Percentiles rank a stretch among this genome's conserved stretches.
These are phyloP conservation scores for Antrozous pallidus DNA, from an alignment of 2,797 vertebrate genomes.

Conservation along the genomic window DNA sequence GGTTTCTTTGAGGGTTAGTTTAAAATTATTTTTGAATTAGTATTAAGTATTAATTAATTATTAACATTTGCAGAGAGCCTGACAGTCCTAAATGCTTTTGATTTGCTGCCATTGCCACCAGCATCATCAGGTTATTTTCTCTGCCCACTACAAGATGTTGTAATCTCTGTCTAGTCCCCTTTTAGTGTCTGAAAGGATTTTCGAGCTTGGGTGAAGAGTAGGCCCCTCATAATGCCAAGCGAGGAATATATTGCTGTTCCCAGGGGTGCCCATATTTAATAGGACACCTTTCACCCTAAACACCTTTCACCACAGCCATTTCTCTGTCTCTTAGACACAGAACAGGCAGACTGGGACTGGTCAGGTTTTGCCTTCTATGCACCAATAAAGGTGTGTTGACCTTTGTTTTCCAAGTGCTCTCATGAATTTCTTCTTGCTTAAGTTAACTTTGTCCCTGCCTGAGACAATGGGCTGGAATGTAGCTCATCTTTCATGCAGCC, in stretches of 20 bases:
- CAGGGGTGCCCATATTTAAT: neutral
- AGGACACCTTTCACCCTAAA: neutral
- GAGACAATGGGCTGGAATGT: neutral
- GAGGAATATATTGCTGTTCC: neutral
- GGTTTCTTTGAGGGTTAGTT: neutral
- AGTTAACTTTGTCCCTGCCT: neutral
- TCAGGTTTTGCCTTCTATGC: neutral
- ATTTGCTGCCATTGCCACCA: neutral
- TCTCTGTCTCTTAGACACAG: neutral
- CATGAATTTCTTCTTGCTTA: neutral
- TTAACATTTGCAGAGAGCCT: neutral
- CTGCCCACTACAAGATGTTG: neutral
- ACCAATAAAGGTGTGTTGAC: neutral
- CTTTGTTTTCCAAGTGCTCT: neutral
- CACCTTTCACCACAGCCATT: neutral
- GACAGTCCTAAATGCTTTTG: neutral
- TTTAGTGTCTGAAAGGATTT: neutral
- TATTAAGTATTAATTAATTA: neutral
- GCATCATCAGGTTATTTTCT: neutral
- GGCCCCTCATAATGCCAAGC: neutral
- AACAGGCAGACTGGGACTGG: neutral
- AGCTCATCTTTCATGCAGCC: conserved; percentile 39
- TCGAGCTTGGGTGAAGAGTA: neutral
- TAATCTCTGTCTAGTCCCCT: neutral
- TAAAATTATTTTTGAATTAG: neutral